Conservation (phyloP, 2,888 invertebrate species). For the Andrena trimmerana region DNA sequence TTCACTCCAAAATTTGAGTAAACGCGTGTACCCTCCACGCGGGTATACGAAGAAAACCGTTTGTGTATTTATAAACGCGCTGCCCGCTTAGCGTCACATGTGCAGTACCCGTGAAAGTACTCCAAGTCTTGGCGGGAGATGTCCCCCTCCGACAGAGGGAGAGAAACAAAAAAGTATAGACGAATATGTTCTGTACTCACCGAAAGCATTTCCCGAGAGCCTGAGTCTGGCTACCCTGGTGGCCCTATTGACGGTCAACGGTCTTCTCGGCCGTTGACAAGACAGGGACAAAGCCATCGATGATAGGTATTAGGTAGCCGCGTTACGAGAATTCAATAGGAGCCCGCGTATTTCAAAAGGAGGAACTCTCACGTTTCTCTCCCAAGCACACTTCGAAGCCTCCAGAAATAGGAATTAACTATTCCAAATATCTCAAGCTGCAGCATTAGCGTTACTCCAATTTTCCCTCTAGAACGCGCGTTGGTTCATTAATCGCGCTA, state of each 20-base stretch:
- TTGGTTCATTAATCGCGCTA: not conserved
- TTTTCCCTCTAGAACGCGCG: not conserved
- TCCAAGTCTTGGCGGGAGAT: slow-evolving; percentile 56
- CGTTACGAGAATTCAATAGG: slow-evolving; percentile 34
- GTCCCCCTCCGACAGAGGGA: slow-evolving; percentile 6
- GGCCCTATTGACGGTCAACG: slow-evolving; percentile 81
- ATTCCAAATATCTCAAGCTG: slow-evolving; percentile 10
- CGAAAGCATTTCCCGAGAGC: slow-evolving; percentile 77
- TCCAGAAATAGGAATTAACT: not conserved
- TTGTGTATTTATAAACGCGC: slow-evolving; percentile 47
- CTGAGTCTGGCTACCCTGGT: slow-evolving; percentile 82
- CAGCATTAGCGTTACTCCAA: not conserved
- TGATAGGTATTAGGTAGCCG: slow-evolving; percentile 26
- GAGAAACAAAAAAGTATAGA: slow-evolving; percentile 15
- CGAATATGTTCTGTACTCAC: slow-evolving; percentile 77
- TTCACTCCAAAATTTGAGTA: not conserved
- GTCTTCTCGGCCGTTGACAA: slow-evolving; percentile 79
- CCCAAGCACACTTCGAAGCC: not conserved
- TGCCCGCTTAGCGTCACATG: slow-evolving; percentile 27
- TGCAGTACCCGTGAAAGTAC: slow-evolving; percentile 27
- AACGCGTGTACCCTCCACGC: not conserved
- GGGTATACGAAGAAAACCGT: slow-evolving; percentile 11
- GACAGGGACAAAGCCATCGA: slow-evolving; percentile 76
- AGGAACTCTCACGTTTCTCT: slow-evolving; percentile 20
- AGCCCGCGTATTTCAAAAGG: slow-evolving; percentile 12